Evolutionary conservation across 2,797 vertebrate genomes (phyloP), one percentile per base, ranked within the genome.

Genomic region (Cyclopterus lumpus): DNA sequence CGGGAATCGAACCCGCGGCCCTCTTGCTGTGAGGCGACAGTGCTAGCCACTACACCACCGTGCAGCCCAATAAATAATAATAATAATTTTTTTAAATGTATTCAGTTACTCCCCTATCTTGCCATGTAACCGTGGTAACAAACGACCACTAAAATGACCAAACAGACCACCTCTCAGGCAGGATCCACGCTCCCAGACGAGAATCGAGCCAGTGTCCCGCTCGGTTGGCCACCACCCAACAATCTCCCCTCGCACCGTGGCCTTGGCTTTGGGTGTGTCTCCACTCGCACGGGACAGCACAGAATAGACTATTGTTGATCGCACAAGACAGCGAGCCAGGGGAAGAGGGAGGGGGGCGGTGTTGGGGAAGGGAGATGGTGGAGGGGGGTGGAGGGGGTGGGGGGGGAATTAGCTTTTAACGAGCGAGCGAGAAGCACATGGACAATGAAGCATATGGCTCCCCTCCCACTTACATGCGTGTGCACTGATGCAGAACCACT

Each of bases 231-330:
- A 0, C 38, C 15, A 0, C 81, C 92, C 90, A 93, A 83, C 77
- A 89, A 76, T 74, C 84, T 90, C 87, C 90, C 89, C 90, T 86
- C 66, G 75, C 86, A 71, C 87, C 79, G 61, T 49, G 90, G 91
- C 91, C 92, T 93, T 90, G 91, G 87, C 89, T 89, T 79, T 86
- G 93, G 93, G 92, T 89, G 91, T 93, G 91, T 86, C 90, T 77
- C 64, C 76, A 71, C 84, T 92, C 67, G 85, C 89, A 93, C 84
- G 89, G 91, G 91, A 94, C 89, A 30, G 69, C 86, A 92, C 92
- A 94, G 90, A 94, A 95, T 93, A 92, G 91, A 83, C 91, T 93
- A 94, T 94, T 94, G 93, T 95, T 94, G 90, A 88, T 79, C 26
- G 69, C 81, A 85, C 83, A 93, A 91, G 91, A 92, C 89, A 82